These are phyloP conservation scores for Pseudanteris insignis DNA, from an alignment of 2,888 invertebrate genomes.

Conservation along the genomic window DNA sequence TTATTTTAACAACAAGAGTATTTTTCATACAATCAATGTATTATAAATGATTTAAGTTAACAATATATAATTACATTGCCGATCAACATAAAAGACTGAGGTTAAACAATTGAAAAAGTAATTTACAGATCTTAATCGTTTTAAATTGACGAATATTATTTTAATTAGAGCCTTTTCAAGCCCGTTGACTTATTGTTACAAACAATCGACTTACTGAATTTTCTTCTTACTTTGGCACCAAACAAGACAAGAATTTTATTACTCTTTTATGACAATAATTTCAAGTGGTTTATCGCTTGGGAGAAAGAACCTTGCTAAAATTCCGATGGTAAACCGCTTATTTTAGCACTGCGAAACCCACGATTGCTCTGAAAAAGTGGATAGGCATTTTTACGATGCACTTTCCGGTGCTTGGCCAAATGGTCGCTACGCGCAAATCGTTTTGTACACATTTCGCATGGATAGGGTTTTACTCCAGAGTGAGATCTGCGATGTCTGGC, in stretches of 20 bases:
- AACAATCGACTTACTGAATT: slow-evolving; percentile 29
- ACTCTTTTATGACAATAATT: slow-evolving; percentile 39
- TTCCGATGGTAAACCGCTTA: slow-evolving; percentile 52
- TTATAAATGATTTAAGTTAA: too few species aligned
- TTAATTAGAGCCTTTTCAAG: slow-evolving; percentile 26
- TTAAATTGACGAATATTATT: slow-evolving; percentile 22
- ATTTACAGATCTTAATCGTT: slow-evolving; percentile 22
- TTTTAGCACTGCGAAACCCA: too few species aligned
- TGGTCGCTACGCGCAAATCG: slow-evolving; percentile 94
- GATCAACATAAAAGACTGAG: too few species aligned
- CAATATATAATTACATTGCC: too few species aligned
- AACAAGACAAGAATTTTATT: slow-evolving; percentile 27
- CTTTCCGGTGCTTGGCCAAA: slow-evolving; percentile 89
- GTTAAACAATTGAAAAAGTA: too few species aligned
- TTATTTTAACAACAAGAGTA: too few species aligned
- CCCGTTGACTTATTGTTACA: slow-evolving; percentile 17
- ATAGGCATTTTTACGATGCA: slow-evolving; percentile 74
- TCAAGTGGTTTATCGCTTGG: slow-evolving; percentile 14
- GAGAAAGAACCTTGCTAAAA: slow-evolving; percentile 45
- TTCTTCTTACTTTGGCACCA: slow-evolving; percentile 23
- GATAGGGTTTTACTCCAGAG: slow-evolving; percentile 93
- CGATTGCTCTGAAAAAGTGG: slow-evolving; percentile 48
- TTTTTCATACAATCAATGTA: too few species aligned
- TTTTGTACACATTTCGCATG: slow-evolving; percentile 87
- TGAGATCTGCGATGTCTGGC: slow-evolving; percentile 94